phyloP scores from a whole-genome alignment of 2,888 invertebrate genomes.

The Apamea monoglypha region DNA sequence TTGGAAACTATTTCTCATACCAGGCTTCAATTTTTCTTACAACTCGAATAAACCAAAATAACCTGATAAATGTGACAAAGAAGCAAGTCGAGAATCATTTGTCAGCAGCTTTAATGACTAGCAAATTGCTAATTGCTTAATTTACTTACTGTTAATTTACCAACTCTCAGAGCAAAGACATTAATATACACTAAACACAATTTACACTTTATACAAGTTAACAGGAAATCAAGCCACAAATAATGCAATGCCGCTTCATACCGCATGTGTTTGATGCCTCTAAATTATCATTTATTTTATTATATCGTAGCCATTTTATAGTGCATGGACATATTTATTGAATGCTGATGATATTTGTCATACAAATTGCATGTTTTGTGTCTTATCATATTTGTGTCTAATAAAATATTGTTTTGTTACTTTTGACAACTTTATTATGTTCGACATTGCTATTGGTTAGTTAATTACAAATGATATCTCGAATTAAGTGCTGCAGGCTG shows the following conservation, averaged over 20 bases:
- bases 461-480: background rate
- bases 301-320: conserved; percentile 74
- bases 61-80: background rate
- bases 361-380: conserved; percentile 84
- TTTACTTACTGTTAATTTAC: background rate
- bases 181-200: conserved; percentile 32
- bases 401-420: conserved; percentile 39
- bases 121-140: background rate
- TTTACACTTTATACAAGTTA: conserved; percentile 36
- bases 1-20: background rate
- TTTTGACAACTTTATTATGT: conserved; percentile 61
- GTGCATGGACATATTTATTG: conserved; percentile 76
- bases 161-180: background rate
- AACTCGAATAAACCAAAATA: background rate
- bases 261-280: conserved; percentile 76
- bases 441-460: background rate
- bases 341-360: conserved; percentile 69
- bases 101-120: background rate
- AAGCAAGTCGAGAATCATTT: background rate
- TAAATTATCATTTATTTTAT: conserved; percentile 72
- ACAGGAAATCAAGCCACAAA: conserved; percentile 78
- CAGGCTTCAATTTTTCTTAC: background rate
- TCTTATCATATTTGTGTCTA: conserved; percentile 63
- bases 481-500: background rate
- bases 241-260: conserved; percentile 82